Conservation (phyloP, 2,113 vertebrate species). For the Hylia prasina region DNA sequence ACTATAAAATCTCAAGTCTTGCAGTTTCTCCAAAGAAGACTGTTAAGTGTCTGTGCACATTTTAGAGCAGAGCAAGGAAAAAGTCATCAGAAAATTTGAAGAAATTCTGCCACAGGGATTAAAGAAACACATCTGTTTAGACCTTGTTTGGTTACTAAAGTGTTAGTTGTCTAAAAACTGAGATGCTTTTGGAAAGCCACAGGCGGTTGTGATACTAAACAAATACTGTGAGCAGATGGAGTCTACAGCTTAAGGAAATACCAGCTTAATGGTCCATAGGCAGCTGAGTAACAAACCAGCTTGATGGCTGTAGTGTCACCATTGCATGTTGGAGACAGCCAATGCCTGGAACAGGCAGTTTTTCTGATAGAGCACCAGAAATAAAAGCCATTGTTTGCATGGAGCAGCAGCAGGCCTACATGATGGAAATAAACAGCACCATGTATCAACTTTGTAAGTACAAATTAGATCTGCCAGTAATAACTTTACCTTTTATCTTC, state of each 20-base stretch:
- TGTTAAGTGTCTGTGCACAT: not conserved
- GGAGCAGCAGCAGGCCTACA: not conserved
- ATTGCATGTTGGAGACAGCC: not conserved
- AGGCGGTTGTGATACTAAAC: not conserved
- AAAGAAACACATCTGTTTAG: not conserved
- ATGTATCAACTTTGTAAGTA: not conserved
- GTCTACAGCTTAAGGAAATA: not conserved
- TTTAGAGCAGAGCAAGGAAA: not conserved
- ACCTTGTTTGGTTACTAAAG: not conserved
- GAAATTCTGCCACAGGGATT: not conserved
- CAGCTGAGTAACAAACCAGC: not conserved
- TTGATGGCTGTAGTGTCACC: not conserved
- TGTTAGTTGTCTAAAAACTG: not conserved
- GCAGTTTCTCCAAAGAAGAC: not conserved
- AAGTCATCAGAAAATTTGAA: not conserved
- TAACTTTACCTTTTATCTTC: not conserved
- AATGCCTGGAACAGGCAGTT: not conserved
- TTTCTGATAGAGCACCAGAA: not conserved
- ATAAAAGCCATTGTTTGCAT: not conserved
- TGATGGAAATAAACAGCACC: not conserved
- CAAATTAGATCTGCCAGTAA: not conserved
- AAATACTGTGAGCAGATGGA: not conserved
- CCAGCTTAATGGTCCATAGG: not conserved
- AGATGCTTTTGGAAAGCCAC: rapidly evolving
- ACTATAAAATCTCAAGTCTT: not conserved